Evolutionary conservation across 2,888 invertebrate species (phyloP), one percentile per base, ranked within the genome.

Genomic region (Spicauda simplicius): DNA sequence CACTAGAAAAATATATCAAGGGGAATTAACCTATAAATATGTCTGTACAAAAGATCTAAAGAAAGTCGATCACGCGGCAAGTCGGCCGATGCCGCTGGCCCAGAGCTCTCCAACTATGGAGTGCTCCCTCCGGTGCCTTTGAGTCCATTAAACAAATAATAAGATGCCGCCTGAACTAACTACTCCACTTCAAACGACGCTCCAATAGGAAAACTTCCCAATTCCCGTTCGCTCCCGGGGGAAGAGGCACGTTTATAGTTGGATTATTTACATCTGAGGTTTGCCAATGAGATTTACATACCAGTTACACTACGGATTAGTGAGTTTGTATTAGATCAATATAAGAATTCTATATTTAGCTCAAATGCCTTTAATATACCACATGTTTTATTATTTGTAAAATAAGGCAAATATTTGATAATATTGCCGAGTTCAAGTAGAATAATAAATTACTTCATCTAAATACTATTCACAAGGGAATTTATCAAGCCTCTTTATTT

Each of bases 131-230:
- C 30, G 48, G 61, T 54, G n/a, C n/a, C 25, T 53, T 56, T 19
- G 55, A 18, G 56, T 30, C 25, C 55, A 63, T 63, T 55, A 55
- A 56, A 45, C 63, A n/a, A 48, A 63, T 56, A 63, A 63, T 25
- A 33, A 63, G 56, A 63, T n/a, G 41, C 12, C 62, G 55, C 19
- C 54, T 41, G 55, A 55, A 48, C 63, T 33, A 56, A 63, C 63
- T 50, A 63, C 16, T 62, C 54, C 63, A 48, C 30, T 63, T 54
- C 41, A 55, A 63, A 61, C 53, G 53, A n/a, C 41, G 48, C 30
- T 48, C 48, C 63, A 25, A 56, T 63, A 30, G 63, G 37, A 12
- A 63, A 63, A 63, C 18, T 63, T 56, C 56, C 33, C 63, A 56
- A 63, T 56, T 63, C 56, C 30, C 56, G 20, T 19, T 33, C 2